phyloP scores from a whole-genome alignment of 1,140 invertebrate species.

The Wiebesia pumilae region DNA sequence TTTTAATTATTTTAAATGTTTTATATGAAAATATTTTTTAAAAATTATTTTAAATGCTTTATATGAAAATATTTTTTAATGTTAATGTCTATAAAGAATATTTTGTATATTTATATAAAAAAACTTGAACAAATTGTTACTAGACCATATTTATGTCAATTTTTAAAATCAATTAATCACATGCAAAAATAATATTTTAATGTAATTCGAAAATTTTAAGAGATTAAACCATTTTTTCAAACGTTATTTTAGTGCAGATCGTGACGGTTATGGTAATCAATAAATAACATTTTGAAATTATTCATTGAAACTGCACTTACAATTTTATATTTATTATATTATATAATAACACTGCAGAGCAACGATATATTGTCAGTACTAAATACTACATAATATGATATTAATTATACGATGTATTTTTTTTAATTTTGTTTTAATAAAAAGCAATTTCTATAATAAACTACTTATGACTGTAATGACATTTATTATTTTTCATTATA shows the following conservation, averaged over 20 bases:
- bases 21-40: no score
- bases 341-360: conserved; percentile 25
- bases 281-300: not conserved
- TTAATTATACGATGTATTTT: conserved; percentile 11
- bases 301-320: not conserved
- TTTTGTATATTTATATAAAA: no score
- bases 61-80: no score
- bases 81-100: no score
- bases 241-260: not conserved
- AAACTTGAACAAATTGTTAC: no score
- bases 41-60: no score
- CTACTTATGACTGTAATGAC: not conserved
- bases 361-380: not conserved
- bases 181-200: not conserved
- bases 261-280: not conserved
- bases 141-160: no score
- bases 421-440: conserved; percentile 39
- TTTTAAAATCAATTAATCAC: not conserved
- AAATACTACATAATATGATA: not conserved
- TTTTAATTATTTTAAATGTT: no score
- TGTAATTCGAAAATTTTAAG: not conserved
- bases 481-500: not conserved
- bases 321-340: conserved; percentile 26
- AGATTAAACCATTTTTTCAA: not conserved
- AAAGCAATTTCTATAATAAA: conserved; percentile 20